Base-by-base conservation (phyloP, 2,113 vertebrate genomes). In the Heterocephalus glaber region DNA sequence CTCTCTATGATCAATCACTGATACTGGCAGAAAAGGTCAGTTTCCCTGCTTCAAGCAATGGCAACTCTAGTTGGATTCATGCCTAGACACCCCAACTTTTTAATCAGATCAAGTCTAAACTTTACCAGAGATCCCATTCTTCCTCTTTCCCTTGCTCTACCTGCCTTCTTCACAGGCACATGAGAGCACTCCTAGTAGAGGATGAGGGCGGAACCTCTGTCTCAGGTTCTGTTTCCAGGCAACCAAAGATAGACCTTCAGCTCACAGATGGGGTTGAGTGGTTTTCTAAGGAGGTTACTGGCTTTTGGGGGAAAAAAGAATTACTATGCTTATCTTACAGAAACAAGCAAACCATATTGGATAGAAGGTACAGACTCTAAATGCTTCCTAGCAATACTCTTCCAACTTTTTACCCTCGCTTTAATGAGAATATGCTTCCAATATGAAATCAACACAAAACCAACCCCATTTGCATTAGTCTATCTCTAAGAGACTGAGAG, bases 181-280 rank as follows among this genome's bases (percentile, higher is more conserved):
- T 2, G 2, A 68, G 82, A 38, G 38, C 5, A 5, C 33, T 44
- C 54, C 17, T 17, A 24, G 3, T 5, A 58, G 33, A 81, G 41
- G 41, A 0, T 0, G 14, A 20, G 49, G 19, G 7, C 7, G 0
- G 0, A 5, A 28, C 17, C 56, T 30, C 72, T 68, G 60, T 70
- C n/a, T 70, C 44, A 24, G 17, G 24, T 38, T 58, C 0, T 12
- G 33, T 33, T 81, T 86, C 65, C 17, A 60, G 60, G n/a, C 30
- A 54, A 86, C 4, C 19, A 54, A 6, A 41, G 30, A 16, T 2
- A 26, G 65, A 65, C 28, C 24, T 83, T 92, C 61, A 80, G 47
- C 20, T 72, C 83, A 28, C 1, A 38, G 61, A 66, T 60, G 47
- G 44, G 16, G 8, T 28, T 35, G 44, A 1, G 17, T 54, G 58